Percentiles rank a stretch among this genome's conserved stretches.
These are phyloP conservation scores for Gymnocypris eckloni DNA, from an alignment of 2,797 vertebrate species.

Conservation along the genomic window DNA sequence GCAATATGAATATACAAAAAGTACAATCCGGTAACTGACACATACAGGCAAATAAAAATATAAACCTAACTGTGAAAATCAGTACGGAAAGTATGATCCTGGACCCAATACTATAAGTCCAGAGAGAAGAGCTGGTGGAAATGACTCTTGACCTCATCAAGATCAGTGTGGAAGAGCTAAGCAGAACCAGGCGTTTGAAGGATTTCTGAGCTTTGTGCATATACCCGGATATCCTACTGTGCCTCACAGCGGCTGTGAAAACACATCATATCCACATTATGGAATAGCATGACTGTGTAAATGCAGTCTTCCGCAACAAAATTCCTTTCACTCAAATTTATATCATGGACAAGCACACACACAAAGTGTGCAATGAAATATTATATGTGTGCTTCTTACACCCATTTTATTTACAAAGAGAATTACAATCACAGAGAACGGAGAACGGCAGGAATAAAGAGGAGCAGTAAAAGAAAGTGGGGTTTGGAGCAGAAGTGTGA, in stretches of 20 bases:
- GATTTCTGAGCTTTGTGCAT: constrained; percentile 41
- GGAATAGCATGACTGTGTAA: no score
- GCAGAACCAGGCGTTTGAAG: constrained; percentile 35
- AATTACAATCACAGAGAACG: no score
- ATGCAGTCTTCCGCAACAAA: no score
- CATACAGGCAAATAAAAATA: background rate
- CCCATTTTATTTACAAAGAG: no score
- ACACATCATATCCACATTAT: no score
- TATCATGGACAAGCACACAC: no score
- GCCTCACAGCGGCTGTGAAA: no score
- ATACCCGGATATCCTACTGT: constrained; percentile 45
- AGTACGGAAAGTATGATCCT: background rate
- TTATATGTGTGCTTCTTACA: no score
- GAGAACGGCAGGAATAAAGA: background rate
- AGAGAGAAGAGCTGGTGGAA: constrained; percentile 16
- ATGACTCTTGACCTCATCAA: constrained; percentile 34
- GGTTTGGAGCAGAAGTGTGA: background rate
- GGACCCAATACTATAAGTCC: no score
- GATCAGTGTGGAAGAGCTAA: constrained; percentile 28
- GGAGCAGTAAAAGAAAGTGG: background rate
- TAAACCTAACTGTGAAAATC: background rate
- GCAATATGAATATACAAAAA: background rate
- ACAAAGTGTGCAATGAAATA: no score
- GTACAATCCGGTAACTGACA: background rate
- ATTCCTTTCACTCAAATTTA: no score